Evolutionary conservation across 2,888 invertebrate species (phyloP).

Genomic region (Copidosoma aretas): DNA sequence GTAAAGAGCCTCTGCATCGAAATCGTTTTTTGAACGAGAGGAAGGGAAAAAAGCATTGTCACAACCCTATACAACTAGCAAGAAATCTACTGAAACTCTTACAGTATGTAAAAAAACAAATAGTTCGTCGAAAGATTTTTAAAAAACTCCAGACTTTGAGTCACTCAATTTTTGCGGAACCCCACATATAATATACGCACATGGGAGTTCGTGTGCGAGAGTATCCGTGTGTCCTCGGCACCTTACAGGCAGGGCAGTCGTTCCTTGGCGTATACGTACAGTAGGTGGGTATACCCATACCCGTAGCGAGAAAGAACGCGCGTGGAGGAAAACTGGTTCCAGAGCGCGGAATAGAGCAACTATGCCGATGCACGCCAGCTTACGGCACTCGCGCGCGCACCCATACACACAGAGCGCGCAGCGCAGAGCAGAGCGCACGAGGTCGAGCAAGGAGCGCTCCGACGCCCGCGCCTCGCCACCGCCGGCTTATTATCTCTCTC

Average conservation of each 20-base stretch:
- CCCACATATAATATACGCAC: conserved; percentile 3
- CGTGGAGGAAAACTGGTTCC: conserved; percentile 61
- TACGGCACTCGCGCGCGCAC: conserved; percentile 23
- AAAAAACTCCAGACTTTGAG: too few species aligned
- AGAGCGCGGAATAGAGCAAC: conserved; percentile 42
- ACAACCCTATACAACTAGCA: too few species aligned
- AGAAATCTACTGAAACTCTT: too few species aligned
- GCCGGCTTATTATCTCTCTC: conserved; percentile 1
- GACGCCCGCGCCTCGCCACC: conserved; percentile 12
- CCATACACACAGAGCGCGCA: conserved; percentile 49
- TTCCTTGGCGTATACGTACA: too few species aligned
- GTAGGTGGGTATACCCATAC: background rate
- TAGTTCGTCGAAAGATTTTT: too few species aligned
- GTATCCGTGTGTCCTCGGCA: conserved; percentile 30
- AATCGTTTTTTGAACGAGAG: too few species aligned
- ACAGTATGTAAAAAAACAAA: too few species aligned
- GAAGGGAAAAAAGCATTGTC: too few species aligned
- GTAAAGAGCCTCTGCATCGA: too few species aligned
- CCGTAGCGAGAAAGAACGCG: conserved; percentile 24
- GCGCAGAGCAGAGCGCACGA: conserved; percentile 18
- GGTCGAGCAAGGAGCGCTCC: background rate
- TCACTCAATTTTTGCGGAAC: too few species aligned
- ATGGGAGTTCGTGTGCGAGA: background rate
- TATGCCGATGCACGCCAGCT: conserved; percentile 28
- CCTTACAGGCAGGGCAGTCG: background rate